Evolutionary conservation across 2,113 vertebrate species (phyloP), one percentile per base, ranked within the genome.

Genomic region (Caloenas nicobarica): DNA sequence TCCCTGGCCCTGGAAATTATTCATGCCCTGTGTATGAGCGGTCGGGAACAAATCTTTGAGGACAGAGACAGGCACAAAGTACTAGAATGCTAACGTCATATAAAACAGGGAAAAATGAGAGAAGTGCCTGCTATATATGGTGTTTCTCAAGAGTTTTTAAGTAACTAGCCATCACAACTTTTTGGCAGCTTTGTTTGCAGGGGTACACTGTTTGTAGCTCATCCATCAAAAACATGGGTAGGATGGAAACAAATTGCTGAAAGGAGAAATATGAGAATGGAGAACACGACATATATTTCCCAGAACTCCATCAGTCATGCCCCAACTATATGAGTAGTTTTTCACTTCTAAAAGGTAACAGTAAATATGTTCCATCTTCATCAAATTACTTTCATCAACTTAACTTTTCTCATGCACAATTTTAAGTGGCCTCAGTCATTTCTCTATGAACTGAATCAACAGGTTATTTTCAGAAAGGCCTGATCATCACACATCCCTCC

Each of bases 61-160:
- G 44, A 64, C 46, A 66, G 48, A 77, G 66, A 40, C 10, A 50
- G 15, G 31, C 24, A 50, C 14, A 34, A 61, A 81, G 16, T 33
- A 24, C 9, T 44, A 46, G 38, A 71, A 71, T 23, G 31, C 9
- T 77, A 58, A 44, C 1, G 1, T 60, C 2, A 0, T 54, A n/a
- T 44, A 18, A 77, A 66, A 38, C 0, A 1, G 22, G 50, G 58
- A 14, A 58, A 80, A 72, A 84, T 18, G 21, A 56, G 58, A 42
- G 29, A 78, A 80, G 7, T 76, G 46, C 26, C 23, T 36, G 15
- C 54, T 85, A 44, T 4, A 12, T 12, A 5, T 66, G 24, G 57
- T 0, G 0, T 51, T 83, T 79, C 68, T 57, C 40, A 83, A 68
- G 38, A 42, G 22, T 66, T 86, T 80, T n/a, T 38, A 77, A 77